Percentiles rank a stretch among this genome's conserved stretches.
Conservation (phyloP, 2,797 vertebrate species). For the Protonibea diacanthus region DNA sequence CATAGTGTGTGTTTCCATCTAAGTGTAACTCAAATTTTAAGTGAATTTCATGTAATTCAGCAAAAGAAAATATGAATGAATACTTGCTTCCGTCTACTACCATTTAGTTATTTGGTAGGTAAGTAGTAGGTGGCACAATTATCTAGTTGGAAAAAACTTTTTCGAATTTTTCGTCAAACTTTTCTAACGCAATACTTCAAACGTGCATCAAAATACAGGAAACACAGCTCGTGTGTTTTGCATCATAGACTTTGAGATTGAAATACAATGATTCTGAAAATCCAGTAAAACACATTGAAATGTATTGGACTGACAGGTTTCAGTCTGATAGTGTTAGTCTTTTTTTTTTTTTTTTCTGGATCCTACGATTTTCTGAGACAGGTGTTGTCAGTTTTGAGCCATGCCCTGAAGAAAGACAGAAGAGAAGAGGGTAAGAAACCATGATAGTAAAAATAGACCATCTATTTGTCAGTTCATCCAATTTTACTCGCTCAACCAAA, state of each 20-base stretch:
- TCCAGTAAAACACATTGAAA: conserved; percentile 11
- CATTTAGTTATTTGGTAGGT: no score
- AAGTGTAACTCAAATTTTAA: no score
- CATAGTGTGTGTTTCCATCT: no score
- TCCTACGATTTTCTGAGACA: neutral
- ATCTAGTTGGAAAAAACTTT: no score
- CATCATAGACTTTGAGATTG: neutral
- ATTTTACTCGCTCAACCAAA: neutral
- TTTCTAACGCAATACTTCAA: no score
- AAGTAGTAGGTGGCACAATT: no score
- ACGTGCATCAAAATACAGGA: no score
- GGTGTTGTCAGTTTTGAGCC: conserved; percentile 1
- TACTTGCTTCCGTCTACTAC: no score
- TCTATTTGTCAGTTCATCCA: neutral
- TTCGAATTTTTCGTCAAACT: no score
- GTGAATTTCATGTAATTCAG: no score
- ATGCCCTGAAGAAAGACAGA: neutral
- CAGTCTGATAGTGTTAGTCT: neutral
- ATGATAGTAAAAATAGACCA: neutral
- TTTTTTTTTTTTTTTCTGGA: neutral
- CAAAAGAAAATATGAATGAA: no score
- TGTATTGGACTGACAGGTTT: neutral
- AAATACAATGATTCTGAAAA: neutral
- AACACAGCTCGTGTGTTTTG: neutral
- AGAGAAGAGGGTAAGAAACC: neutral